Conservation (phyloP, 2,797 vertebrate species). For the Leontocebus nigricollis region DNA sequence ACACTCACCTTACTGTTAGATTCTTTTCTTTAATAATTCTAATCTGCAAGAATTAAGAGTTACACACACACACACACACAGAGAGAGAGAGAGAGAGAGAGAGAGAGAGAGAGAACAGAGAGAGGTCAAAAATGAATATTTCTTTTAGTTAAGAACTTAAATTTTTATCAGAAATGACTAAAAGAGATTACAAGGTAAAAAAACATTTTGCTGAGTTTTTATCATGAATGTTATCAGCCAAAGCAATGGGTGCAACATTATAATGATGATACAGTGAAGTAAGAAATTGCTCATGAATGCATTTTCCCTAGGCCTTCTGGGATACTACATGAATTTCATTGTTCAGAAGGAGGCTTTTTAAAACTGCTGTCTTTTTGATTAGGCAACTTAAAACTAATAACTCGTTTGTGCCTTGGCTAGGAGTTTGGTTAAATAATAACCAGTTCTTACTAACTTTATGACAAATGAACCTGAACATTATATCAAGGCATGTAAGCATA, state of each 20-base stretch:
- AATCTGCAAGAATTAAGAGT: neutral
- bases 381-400: neutral
- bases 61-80: neutral
- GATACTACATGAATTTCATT: neutral
- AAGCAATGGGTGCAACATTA: neutral
- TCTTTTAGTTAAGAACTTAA: neutral
- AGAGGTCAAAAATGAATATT: neutral
- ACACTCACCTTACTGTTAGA: neutral
- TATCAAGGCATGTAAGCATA: neutral
- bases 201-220: neutral
- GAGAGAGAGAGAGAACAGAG: rapidly evolving
- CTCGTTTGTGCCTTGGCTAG: neutral
- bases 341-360: neutral
- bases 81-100: neutral
- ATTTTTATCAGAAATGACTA: neutral
- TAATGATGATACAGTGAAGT: neutral
- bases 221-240: neutral
- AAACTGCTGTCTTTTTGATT: neutral
- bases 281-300: neutral
- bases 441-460: neutral
- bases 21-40: constrained; percentile 9
- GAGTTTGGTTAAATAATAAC: neutral
- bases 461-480: neutral
- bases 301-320: neutral
- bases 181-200: neutral